A percentile compares a stretch with the other conserved stretches of the same genome.
phyloP scores from a whole-genome alignment of 2,113 vertebrate genomes.

The Xiphias gladius region DNA sequence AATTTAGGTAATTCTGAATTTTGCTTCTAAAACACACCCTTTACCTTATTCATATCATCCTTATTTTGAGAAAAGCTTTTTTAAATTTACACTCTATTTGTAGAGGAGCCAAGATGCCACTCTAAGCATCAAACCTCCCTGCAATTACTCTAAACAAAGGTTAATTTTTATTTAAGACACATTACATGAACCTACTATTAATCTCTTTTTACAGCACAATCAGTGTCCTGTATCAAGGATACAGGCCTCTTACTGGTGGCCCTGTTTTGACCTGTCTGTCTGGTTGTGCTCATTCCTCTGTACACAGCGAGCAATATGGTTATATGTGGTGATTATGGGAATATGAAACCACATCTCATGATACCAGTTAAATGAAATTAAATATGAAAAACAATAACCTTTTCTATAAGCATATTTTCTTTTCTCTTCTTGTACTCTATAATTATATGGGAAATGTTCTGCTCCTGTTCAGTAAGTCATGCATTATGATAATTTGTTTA shows the following conservation, averaged over 20 bases:
- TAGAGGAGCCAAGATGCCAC: not conserved
- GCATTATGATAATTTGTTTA: not conserved
- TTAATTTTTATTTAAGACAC: not conserved
- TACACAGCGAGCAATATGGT: not conserved
- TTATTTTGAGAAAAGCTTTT: slow-evolving; percentile 3
- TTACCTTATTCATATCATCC: not conserved
- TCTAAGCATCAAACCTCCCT: not conserved
- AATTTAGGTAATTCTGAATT: not conserved
- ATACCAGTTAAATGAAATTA: too few species aligned
- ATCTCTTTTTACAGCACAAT: not conserved
- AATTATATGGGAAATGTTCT: not conserved
- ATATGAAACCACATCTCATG: too few species aligned
- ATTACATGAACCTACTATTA: not conserved
- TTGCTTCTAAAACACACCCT: not conserved
- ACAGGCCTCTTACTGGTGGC: not conserved
- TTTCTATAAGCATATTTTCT: not conserved
- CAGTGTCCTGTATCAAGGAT: not conserved
- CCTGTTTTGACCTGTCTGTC: not conserved
- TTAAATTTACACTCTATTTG: not conserved
- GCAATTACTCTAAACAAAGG: not conserved
- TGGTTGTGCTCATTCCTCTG: slow-evolving; percentile 8
- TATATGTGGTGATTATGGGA: too few species aligned
- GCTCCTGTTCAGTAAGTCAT: not conserved
- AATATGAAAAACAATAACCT: too few species aligned
- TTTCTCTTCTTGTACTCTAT: not conserved